Percentiles rank a stretch among this genome's conserved stretches.
Evolutionary conservation across 1,140 invertebrate species (phyloP).

Genomic region (Polyergus mexicanus): DNA sequence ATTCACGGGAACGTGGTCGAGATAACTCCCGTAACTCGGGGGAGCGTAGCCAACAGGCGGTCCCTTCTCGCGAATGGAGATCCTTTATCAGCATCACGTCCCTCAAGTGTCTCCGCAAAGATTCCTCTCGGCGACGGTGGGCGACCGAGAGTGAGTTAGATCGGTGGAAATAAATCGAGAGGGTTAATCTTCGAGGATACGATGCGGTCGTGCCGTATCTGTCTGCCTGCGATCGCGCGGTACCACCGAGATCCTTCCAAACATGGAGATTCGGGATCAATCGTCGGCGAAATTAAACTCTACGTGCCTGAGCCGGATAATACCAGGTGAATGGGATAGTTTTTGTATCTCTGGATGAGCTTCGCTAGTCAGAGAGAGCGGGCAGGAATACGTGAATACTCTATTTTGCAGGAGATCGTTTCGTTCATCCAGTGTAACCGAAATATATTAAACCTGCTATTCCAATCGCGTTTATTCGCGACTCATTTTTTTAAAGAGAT

Average conservation of each 20-base stretch:
- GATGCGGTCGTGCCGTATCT: neutral
- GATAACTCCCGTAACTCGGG: conserved; percentile 29
- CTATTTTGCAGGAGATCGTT: neutral
- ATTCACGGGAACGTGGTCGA: conserved; percentile 30
- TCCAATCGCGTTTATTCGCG: neutral
- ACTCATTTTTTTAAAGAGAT: neutral
- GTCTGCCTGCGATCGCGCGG: neutral
- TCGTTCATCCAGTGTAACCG: neutral
- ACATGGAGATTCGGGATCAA: conserved; percentile 45
- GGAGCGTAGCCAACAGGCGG: conserved; percentile 6
- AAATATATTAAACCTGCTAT: neutral
- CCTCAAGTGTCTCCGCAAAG: conserved; percentile 56
- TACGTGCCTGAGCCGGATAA: neutral
- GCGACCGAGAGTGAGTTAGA: conserved; percentile 17
- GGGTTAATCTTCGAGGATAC: conserved; percentile 56
- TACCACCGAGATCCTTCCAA: neutral
- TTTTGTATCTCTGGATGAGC: conserved; percentile 17
- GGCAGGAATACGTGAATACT: neutral
- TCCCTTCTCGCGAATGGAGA: conserved; percentile 42
- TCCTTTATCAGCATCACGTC: conserved; percentile 66
- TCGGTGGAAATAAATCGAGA: conserved; percentile 59
- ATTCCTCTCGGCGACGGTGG: conserved; percentile 38
- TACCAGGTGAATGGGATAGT: neutral
- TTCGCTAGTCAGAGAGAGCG: neutral
- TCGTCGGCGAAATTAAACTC: conserved; percentile 49